A percentile compares a stretch with the other conserved stretches of the same genome.
These are phyloP conservation scores for Dolichoris vasculosae DNA, from an alignment of 1,140 invertebrate genomes.

Conservation along the genomic window DNA sequence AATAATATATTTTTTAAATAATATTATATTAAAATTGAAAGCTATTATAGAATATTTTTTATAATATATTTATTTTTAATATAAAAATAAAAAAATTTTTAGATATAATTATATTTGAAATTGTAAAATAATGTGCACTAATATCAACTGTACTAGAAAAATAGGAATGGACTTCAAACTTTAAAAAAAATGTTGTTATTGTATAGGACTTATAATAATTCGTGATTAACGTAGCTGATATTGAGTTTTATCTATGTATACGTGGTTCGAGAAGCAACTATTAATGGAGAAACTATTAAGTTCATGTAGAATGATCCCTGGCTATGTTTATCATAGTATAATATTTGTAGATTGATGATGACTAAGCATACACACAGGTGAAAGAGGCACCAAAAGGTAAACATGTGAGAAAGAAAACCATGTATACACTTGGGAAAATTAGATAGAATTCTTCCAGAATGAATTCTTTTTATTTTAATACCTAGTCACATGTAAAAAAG, in stretches of 20 bases:
- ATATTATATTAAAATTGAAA: no score
- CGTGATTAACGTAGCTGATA: conserved; percentile 57
- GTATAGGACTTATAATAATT: conserved; percentile 58
- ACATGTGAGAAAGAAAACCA: not conserved
- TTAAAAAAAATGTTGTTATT: conserved; percentile 54
- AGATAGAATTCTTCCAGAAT: no score
- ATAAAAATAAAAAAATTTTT: no score
- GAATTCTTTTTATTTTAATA: no score
- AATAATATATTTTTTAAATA: no score
- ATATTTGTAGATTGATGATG: conserved; percentile 51
- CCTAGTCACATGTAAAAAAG: no score
- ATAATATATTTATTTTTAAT: no score
- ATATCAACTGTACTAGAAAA: no score
- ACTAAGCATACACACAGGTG: not conserved
- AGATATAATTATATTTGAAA: no score
- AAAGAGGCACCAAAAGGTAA: not conserved
- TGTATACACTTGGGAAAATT: not conserved
- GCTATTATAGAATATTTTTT: no score
- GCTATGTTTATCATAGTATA: conserved; percentile 51
- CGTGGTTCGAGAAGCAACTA: conserved; percentile 27
- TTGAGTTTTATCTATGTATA: conserved; percentile 22
- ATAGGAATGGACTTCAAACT: no score
- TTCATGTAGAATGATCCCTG: not conserved
- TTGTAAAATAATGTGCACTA: no score
- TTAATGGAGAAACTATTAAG: conserved; percentile 48